phyloP scores from a whole-genome alignment of 2,797 vertebrate species.

The Amniataba percoides region DNA sequence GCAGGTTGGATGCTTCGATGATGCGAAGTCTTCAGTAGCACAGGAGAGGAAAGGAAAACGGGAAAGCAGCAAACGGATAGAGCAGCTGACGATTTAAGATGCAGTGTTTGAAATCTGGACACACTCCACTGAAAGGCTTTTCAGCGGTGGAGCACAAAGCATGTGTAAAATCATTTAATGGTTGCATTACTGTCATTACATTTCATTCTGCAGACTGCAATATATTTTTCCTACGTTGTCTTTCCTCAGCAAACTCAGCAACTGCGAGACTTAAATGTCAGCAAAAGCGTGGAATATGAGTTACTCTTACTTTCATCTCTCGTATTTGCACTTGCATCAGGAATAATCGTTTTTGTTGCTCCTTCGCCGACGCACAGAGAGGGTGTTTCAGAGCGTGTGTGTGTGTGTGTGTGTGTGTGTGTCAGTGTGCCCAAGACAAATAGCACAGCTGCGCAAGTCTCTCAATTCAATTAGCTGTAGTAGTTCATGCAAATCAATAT shows the following conservation, averaged over 20 bases:
- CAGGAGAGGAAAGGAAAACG: conserved; percentile 3
- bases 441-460: conserved; percentile 31
- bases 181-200: conserved; percentile 13
- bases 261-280: not conserved
- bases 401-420: not conserved
- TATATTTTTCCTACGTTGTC: not conserved
- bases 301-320: not conserved
- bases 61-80: not conserved
- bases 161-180: not conserved
- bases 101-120: not conserved
- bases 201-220: not conserved
- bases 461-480: conserved; percentile 62
- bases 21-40: not conserved
- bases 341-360: not conserved
- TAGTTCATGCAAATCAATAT: conserved; percentile 64
- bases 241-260: not conserved
- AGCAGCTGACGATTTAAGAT: not conserved
- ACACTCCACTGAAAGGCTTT: conserved; percentile 10
- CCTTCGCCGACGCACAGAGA: not conserved
- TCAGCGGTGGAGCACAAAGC: not conserved
- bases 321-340: conserved; percentile 1
- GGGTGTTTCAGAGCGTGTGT: not conserved
- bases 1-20: conserved; percentile 1
- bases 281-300: conserved; percentile 9
- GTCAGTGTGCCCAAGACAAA: conserved; percentile 21